Evolutionary conservation across 2,113 vertebrate species (phyloP), one percentile per base, ranked within the genome.

Genomic region (Junco hyemalis): DNA sequence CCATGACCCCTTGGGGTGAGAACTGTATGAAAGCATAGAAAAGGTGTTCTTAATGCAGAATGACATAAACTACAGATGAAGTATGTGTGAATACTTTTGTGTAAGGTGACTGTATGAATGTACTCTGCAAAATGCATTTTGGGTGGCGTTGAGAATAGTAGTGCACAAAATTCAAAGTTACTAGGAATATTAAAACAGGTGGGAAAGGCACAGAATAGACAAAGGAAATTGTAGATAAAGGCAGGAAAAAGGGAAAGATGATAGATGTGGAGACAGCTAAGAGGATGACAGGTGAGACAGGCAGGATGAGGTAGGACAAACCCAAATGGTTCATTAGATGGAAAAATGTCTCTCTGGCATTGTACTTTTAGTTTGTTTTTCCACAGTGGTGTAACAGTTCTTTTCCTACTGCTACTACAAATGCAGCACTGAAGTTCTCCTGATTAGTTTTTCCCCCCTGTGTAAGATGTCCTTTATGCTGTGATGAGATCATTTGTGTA

Each of bases 401-500:
- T 88, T 91, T 91, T 77, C 29, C 70, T 92, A 4, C 31, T 91
- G 57, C 38, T 56, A 3, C 61, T 72, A 29, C 60, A 88, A 85
- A 72, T 23, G 24, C 59, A 87, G 26, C 44, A 31, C 60, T n/a
- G 19, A 77, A 65, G 40, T 69, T 66, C 71, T 86, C 29, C 35
- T 76, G 48, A 50, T n/a, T 20, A 45, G 23, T 33, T 73, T 56
- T 78, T 25, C 5, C 14, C 8, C 28, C 25, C 14, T 8, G 8
- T 85, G 57, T 81, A 69, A 85, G 40, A 45, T 57, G 83, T 95
- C 85, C 90, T 95, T 94, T 88, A 90, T 0, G 2, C 79, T 78
- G 40, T 83, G 85, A 78, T 96, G 95, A 97, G 93, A 94, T 96
- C 92, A 95, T 54, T 69, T 56, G 77, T 78, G 29, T 84, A 84